Percentiles rank a stretch among this genome's conserved stretches.
These are phyloP conservation scores for Toxonevra muliebris DNA, from an alignment of 2,888 invertebrate species.

Conservation along the genomic window DNA sequence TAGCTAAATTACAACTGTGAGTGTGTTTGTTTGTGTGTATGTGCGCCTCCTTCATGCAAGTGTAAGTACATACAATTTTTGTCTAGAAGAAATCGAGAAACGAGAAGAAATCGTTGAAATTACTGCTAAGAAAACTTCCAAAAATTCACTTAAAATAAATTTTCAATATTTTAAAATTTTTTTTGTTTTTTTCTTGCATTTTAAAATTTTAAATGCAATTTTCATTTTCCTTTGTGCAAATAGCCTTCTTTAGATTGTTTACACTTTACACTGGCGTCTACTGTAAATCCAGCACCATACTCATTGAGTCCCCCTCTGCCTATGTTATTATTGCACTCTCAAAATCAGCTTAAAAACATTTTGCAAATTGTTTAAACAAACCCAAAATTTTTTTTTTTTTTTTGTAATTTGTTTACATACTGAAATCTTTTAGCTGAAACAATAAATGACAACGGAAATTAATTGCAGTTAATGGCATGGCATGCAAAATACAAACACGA, in stretches of 20 bases:
- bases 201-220: no score
- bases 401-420: conserved; percentile 17
- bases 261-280: conserved; percentile 16
- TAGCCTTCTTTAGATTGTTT: conserved; percentile 12
- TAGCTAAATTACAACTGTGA: no score
- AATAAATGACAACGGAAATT: conserved; percentile 42
- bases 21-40: no score
- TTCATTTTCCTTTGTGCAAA: no score
- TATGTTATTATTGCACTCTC: conserved; percentile 30
- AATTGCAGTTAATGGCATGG: conserved; percentile 26
- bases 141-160: no score
- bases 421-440: neutral
- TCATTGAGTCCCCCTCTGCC: conserved; percentile 15
- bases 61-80: no score
- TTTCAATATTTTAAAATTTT: no score
- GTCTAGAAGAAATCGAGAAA: no score
- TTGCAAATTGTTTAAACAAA: conserved; percentile 18
- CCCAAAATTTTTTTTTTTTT: neutral
- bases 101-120: no score
- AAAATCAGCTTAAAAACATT: conserved; percentile 32
- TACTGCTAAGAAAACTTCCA: no score
- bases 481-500: neutral
- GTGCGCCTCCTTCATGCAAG: no score
- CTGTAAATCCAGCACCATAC: neutral
- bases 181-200: neutral